Conservation (phyloP, 1,140 invertebrate genomes). For the Anastrepha ludens region DNA sequence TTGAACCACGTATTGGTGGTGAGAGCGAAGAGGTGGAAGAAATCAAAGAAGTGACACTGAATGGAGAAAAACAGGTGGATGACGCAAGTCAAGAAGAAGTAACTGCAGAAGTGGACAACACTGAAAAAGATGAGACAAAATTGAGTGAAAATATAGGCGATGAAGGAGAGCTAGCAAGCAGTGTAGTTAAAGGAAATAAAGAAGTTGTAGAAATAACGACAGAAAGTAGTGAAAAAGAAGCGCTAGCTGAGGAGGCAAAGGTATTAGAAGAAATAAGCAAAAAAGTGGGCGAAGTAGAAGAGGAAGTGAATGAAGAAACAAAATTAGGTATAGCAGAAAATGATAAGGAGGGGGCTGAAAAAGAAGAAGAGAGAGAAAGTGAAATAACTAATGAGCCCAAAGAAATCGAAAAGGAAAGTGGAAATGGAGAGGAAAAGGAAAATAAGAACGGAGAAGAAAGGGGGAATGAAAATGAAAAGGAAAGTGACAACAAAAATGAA, state of each 20-base stretch:
- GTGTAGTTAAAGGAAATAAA: neutral
- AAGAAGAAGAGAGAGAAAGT: neutral
- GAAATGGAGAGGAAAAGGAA: neutral
- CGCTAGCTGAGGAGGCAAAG: neutral
- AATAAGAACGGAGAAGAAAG: neutral
- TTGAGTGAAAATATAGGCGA: neutral
- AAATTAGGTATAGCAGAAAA: neutral
- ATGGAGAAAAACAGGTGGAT: neutral
- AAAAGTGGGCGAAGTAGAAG: neutral
- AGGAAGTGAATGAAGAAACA: neutral
- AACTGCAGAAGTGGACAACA: neutral
- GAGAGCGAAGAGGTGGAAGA: neutral
- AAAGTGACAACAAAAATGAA: constrained; percentile 34
- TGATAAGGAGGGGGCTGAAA: neutral
- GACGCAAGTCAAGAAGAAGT: neutral
- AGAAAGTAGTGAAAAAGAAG: neutral
- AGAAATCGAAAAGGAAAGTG: neutral
- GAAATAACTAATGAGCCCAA: neutral
- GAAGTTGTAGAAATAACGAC: neutral
- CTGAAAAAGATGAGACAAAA: neutral
- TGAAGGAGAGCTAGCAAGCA: neutral
- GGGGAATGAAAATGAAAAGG: constrained; percentile 51
- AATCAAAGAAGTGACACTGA: neutral
- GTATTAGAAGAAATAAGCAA: neutral
- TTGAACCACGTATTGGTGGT: constrained; percentile 21